These are phyloP conservation scores for Callorhinus ursinus DNA, from an alignment of 2,113 vertebrate genomes.

Conservation along the genomic window DNA sequence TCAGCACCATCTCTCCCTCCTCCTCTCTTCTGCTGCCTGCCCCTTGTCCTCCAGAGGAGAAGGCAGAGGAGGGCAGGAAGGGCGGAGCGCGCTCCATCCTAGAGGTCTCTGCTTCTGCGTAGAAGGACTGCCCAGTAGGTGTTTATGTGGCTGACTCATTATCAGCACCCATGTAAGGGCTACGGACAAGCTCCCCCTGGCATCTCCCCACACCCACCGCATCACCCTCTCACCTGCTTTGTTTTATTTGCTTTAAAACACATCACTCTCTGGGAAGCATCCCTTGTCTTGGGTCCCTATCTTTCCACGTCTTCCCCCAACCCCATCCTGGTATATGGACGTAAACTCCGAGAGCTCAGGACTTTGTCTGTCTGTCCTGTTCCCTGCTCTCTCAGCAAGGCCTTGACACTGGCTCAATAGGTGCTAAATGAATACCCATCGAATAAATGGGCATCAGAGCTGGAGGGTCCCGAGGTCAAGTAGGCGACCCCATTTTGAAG, in stretches of 20 bases:
- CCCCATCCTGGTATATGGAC: background rate
- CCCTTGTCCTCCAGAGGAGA: background rate
- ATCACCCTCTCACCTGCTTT: background rate
- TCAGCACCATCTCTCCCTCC: background rate
- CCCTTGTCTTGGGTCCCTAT: background rate
- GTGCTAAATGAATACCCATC: background rate
- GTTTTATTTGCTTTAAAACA: background rate
- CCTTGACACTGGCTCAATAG: background rate
- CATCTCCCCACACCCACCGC: background rate
- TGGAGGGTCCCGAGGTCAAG: background rate
- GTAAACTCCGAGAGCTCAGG: background rate
- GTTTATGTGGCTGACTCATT: background rate
- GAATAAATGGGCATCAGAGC: background rate
- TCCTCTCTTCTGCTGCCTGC: background rate
- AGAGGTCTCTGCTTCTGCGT: background rate
- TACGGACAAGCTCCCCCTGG: no score
- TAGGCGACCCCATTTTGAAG: background rate
- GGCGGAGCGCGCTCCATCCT: accelerated
- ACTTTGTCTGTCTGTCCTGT: background rate
- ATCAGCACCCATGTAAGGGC: accelerated
- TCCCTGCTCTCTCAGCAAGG: background rate
- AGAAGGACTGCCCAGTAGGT: background rate
- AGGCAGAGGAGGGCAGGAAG: background rate
- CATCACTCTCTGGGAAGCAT: background rate
- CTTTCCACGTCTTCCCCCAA: no score